phyloP scores from a whole-genome alignment of 2,797 vertebrate species.

The Aselliscus stoliczkanus region DNA sequence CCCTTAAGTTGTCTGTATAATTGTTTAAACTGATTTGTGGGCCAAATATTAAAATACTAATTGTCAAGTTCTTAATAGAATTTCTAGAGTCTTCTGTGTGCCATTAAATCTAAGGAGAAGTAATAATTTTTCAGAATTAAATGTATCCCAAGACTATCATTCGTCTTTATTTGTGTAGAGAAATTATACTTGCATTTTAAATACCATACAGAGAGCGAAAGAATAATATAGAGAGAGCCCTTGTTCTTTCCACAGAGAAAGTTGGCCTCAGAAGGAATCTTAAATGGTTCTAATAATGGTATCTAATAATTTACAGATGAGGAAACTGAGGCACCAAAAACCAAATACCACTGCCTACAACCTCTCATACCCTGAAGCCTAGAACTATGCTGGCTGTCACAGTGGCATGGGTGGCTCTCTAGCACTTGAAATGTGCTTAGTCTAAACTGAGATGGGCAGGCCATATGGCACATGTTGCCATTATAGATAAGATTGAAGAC shows the following conservation, averaged over 20 bases:
- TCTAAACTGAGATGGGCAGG: background rate
- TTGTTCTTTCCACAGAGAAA: conserved; percentile 14
- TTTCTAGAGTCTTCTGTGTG: background rate
- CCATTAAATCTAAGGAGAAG: background rate
- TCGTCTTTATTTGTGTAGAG: background rate
- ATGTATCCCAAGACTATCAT: background rate
- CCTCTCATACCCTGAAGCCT: background rate
- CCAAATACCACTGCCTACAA: background rate
- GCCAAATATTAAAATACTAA: background rate
- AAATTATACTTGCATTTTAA: background rate
- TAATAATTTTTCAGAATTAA: conserved; percentile 23
- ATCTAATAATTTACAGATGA: background rate
- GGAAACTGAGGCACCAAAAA: background rate
- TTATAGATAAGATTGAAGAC: background rate
- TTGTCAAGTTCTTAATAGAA: background rate
- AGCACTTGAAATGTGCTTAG: background rate
- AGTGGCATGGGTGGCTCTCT: background rate
- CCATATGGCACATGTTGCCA: background rate
- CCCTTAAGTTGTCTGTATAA: background rate
- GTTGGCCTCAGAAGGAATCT: background rate
- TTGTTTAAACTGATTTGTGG: conserved; percentile 3
- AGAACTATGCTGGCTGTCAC: rapidly evolving
- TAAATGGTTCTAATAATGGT: background rate
- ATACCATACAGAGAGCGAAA: background rate
- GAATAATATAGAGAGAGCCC: background rate